Evolutionary conservation across 2,797 vertebrate genomes (phyloP).

Genomic region (Enteromius argenteus): DNA sequence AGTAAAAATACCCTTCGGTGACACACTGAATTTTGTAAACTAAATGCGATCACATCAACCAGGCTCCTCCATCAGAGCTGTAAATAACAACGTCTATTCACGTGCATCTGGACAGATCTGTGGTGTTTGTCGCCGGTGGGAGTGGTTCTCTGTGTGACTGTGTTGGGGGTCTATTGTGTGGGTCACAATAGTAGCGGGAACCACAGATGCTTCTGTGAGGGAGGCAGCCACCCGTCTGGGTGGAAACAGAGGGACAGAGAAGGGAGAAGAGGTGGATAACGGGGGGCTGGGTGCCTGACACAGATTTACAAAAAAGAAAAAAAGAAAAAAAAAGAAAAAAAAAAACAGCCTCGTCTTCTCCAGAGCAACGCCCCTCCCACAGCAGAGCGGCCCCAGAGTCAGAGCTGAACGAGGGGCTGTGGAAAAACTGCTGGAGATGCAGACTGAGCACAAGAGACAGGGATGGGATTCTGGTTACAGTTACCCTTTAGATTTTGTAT

Average conservation of each 20-base stretch:
- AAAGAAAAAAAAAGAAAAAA: slow-evolving; percentile 14
- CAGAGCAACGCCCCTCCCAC: slow-evolving; percentile 69
- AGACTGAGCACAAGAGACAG: background rate
- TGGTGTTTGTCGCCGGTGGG: background rate
- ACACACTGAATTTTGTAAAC: background rate
- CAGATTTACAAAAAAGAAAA: no score
- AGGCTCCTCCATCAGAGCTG: background rate
- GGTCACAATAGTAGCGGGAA: slow-evolving; percentile 77
- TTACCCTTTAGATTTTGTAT: background rate
- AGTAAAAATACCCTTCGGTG: background rate
- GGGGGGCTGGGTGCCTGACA: slow-evolving; percentile 60
- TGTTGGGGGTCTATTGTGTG: slow-evolving; percentile 70
- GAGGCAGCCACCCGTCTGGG: slow-evolving; percentile 72
- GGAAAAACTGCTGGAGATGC: background rate
- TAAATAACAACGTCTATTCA: slow-evolving; percentile 26
- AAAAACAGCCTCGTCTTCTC: slow-evolving; percentile 57
- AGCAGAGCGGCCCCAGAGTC: slow-evolving; percentile 6
- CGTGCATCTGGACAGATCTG: slow-evolving; percentile 12
- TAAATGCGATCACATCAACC: background rate
- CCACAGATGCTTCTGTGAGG: slow-evolving; percentile 76
- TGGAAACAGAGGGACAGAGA: slow-evolving; percentile 33
- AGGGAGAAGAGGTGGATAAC: slow-evolving; percentile 68
- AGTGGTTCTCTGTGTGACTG: slow-evolving; percentile 58
- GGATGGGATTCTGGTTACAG: background rate
- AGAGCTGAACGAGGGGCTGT: background rate